Conservation (phyloP, 2,113 vertebrate genomes). For the Cochlearius cochlearius region DNA sequence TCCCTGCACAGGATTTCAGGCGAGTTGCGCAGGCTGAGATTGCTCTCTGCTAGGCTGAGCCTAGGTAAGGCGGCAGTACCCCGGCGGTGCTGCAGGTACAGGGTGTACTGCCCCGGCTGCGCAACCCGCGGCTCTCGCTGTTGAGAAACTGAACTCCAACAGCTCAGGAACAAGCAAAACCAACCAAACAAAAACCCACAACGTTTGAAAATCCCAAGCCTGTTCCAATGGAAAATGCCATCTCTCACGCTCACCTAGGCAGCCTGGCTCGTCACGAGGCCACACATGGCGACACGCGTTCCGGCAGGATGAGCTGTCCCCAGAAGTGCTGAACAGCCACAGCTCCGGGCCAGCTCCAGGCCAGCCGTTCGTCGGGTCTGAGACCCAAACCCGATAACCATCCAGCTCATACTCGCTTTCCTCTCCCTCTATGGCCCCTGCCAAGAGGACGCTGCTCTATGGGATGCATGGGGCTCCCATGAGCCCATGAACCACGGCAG, state of each 20-base stretch:
- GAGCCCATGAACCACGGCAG: fast-evolving
- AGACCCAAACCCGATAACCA: no score
- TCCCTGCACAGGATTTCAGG: fast-evolving
- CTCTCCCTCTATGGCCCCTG: neutral
- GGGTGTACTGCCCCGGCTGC: neutral
- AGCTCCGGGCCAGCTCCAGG: neutral
- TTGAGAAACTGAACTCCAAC: no score
- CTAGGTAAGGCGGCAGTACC: no score
- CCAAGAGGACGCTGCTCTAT: neutral
- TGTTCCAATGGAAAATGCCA: fast-evolving
- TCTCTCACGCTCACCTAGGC: neutral
- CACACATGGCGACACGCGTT: fast-evolving
- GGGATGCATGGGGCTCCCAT: neutral
- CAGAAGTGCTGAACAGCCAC: neutral
- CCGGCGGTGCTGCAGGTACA: fast-evolving
- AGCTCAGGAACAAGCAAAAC: neutral
- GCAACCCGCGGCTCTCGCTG: fast-evolving
- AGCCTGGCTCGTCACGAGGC: no score
- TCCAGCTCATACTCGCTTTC: fast-evolving
- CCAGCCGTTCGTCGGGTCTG: neutral
- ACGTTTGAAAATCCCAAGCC: no score
- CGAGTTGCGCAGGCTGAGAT: fast-evolving
- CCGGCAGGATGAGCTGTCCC: neutral
- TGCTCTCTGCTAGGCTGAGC: neutral
- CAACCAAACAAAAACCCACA: no score